Percentiles rank a stretch among this genome's conserved stretches.
These are phyloP conservation scores for Mungos mungo DNA, from an alignment of 2,113 vertebrate species.

Conservation along the genomic window DNA sequence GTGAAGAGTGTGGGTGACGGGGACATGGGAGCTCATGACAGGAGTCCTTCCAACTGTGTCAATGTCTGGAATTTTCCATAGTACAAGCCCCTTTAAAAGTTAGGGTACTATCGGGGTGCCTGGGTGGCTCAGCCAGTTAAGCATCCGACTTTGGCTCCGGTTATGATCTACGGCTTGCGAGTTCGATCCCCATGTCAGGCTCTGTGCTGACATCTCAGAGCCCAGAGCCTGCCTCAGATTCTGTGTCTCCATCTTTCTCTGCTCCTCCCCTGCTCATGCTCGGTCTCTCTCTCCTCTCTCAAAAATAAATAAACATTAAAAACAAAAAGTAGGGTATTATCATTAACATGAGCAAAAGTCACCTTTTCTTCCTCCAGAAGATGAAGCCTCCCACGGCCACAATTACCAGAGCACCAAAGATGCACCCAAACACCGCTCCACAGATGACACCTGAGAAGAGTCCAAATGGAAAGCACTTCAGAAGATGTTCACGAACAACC, in stretches of 20 bases:
- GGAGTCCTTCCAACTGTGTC: neutral
- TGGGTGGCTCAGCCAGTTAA: neutral
- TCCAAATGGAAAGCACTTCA: constrained; percentile 29
- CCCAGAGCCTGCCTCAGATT: too few species aligned
- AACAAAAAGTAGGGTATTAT: neutral
- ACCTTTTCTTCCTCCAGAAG: constrained; percentile 91
- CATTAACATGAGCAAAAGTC: neutral
- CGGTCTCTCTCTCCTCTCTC: neutral
- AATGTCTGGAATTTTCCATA: neutral
- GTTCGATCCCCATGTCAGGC: accelerated
- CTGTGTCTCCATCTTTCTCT: too few species aligned
- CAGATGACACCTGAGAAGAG: constrained; percentile 80
- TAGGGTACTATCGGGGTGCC: too few species aligned
- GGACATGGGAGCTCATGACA: neutral
- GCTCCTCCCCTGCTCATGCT: too few species aligned
- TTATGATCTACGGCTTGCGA: too few species aligned
- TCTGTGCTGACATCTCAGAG: too few species aligned
- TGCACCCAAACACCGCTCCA: constrained; percentile 84
- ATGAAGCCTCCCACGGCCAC: constrained; percentile 84
- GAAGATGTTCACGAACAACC: accelerated
- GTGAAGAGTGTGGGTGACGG: accelerated
- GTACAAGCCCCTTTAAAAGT: neutral
- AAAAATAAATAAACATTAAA: neutral
- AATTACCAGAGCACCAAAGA: constrained; percentile 85
- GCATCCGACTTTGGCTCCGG: neutral